Evolutionary conservation across 92 coral and sea anemone species (phyloP).

Genomic region (Heliopora coerulea): DNA sequence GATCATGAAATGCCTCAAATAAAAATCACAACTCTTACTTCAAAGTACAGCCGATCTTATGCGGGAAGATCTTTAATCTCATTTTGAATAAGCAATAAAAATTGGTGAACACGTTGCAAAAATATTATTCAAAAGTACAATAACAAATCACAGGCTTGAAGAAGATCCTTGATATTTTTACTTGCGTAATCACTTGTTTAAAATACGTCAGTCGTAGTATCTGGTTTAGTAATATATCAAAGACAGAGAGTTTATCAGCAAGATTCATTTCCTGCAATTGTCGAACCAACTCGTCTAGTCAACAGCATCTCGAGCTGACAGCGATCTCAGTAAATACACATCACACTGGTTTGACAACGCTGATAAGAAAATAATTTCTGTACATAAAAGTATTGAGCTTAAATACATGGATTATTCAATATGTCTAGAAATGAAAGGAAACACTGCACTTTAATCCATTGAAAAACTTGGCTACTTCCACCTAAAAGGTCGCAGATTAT

Average conservation of each 20-base stretch:
- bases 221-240: background rate
- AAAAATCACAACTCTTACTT: background rate
- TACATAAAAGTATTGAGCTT: too few species aligned
- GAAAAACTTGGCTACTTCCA: too few species aligned
- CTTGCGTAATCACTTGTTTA: background rate
- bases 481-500: background rate
- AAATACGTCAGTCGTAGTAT: background rate
- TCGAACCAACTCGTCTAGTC: conserved; percentile 15
- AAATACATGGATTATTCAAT: too few species aligned
- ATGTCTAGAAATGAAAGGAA: too few species aligned
- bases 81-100: too few species aligned
- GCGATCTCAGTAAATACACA: conserved; percentile 4
- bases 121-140: too few species aligned
- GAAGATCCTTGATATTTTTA: too few species aligned
- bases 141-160: too few species aligned
- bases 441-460: too few species aligned
- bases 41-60: too few species aligned
- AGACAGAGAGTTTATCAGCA: background rate
- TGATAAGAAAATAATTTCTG: background rate
- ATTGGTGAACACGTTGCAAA: too few species aligned
- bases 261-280: conserved; percentile 26
- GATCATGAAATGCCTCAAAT: background rate
- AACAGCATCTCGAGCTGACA: background rate
- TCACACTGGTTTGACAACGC: background rate
- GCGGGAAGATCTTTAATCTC: too few species aligned